Conservation (phyloP, 1,140 invertebrate genomes). For the Papilio polyxenes region DNA sequence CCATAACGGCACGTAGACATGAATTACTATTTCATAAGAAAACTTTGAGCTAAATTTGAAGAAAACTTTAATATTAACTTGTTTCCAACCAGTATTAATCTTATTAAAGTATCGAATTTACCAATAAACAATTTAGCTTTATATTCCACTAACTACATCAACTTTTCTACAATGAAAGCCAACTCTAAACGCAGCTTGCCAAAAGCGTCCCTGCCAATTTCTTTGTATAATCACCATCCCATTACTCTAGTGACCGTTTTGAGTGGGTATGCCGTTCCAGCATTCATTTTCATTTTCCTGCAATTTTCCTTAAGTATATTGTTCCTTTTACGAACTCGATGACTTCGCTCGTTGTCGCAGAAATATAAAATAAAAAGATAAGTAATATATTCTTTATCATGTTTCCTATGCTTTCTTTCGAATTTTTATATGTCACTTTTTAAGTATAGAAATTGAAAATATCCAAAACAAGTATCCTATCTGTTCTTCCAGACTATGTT, state of each 20-base stretch:
- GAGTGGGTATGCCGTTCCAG: conserved; percentile 16
- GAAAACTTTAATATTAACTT: background rate
- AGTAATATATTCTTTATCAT: background rate
- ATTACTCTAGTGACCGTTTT: conserved; percentile 28
- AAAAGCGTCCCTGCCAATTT: conserved; percentile 20
- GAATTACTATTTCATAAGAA: background rate
- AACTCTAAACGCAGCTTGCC: conserved; percentile 13
- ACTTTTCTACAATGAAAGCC: background rate
- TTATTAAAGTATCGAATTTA: background rate
- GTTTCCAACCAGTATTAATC: background rate
- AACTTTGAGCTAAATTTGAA: background rate
- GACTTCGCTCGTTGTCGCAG: background rate
- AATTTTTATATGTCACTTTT: background rate
- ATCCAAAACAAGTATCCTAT: too few relatives aligned
- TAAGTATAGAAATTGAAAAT: background rate
- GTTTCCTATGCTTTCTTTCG: background rate
- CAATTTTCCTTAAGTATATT: conserved; percentile 29
- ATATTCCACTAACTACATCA: conserved; percentile 5
- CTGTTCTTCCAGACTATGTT: too few relatives aligned
- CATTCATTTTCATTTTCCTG: conserved; percentile 26
- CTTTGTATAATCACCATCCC: conserved; percentile 14
- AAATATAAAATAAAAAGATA: conserved; percentile 1
- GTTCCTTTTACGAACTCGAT: conserved; percentile 1
- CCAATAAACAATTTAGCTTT: background rate
- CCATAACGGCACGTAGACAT: background rate